Evolutionary conservation across 2,888 invertebrate species (phyloP).

Genomic region (Tachina fera): DNA sequence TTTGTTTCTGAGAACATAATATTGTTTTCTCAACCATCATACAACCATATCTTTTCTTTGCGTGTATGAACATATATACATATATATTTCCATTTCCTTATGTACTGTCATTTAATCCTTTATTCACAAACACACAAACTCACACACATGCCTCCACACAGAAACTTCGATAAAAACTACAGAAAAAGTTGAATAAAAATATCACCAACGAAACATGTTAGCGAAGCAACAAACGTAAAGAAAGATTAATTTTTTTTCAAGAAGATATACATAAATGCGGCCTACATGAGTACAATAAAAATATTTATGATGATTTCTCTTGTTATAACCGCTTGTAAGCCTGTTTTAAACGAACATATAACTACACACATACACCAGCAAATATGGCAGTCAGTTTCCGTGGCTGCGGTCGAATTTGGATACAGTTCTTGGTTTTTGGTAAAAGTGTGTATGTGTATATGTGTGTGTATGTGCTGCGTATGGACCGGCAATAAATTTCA

Average conservation of each 20-base stretch:
- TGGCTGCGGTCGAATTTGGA: not conserved
- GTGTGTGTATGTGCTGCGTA: not conserved
- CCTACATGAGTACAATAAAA: conserved; percentile 24
- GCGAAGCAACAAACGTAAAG: not conserved
- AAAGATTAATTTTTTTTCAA: not conserved
- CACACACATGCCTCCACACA: not conserved
- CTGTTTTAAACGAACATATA: conserved; percentile 3
- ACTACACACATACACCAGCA: not conserved
- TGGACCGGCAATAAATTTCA: not conserved
- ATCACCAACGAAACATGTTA: not conserved
- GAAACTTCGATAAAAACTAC: not conserved
- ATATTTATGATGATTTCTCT: conserved; percentile 48
- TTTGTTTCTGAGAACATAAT: too few species aligned
- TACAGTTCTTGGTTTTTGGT: not conserved
- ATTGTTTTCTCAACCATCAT: too few species aligned
- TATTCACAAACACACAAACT: not conserved
- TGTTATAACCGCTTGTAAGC: conserved; percentile 44
- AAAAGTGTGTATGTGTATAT: not conserved
- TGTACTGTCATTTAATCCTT: not conserved
- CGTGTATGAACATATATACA: too few species aligned
- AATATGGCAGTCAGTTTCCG: not conserved
- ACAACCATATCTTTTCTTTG: too few species aligned
- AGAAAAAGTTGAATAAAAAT: conserved; percentile 8
- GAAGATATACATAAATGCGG: conserved; percentile 1
- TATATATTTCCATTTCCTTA: not conserved